Evolutionary conservation across 2,888 invertebrate species (phyloP).

Genomic region (Lochmaea capreae): DNA sequence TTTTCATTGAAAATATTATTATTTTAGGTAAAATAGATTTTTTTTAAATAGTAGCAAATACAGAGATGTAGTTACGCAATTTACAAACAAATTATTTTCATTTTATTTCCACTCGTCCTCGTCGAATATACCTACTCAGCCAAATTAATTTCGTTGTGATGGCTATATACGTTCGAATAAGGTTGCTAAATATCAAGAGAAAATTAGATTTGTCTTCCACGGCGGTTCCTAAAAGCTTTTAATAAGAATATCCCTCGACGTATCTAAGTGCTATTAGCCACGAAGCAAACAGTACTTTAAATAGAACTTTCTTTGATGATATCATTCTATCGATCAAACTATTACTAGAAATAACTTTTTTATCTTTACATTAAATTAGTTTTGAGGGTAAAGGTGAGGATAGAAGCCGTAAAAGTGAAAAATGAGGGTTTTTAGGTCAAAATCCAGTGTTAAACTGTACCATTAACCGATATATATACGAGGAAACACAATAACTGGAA

Average conservation of each 20-base stretch:
- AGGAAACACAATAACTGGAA: background rate
- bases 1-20: no score
- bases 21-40: no score
- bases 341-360: constrained; percentile 8
- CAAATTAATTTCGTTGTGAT: no score
- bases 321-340: background rate
- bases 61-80: no score
- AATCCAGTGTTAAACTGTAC: background rate
- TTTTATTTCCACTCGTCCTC: no score
- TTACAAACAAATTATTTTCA: no score
- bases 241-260: background rate
- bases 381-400: background rate
- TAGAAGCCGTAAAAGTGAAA: background rate
- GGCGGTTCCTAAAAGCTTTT: background rate
- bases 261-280: constrained; percentile 19
- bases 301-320: constrained; percentile 10
- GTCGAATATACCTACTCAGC: no score
- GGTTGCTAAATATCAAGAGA: no score
- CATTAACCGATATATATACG: background rate
- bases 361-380: background rate
- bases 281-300: background rate
- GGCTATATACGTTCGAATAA: no score
- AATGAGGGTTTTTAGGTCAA: constrained; percentile 3
- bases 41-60: no score
- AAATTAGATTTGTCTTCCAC: no score